These are phyloP conservation scores for Tauraco erythrolophus DNA, from an alignment of 2,113 vertebrate genomes.

Conservation along the genomic window DNA sequence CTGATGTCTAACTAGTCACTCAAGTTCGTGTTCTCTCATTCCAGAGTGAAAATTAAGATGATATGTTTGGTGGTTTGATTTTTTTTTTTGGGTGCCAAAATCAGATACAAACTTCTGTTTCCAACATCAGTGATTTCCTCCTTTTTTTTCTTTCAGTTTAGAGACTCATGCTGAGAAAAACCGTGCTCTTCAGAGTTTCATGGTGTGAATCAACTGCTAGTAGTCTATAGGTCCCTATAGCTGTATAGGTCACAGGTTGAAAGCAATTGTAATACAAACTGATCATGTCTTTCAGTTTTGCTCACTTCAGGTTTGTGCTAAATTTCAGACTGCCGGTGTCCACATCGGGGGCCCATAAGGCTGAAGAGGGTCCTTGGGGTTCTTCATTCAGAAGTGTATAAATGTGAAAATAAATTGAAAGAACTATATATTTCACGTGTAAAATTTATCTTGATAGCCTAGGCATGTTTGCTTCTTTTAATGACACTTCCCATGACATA, in stretches of 20 bases:
- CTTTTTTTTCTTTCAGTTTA: neutral
- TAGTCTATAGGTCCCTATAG: neutral
- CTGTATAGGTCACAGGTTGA: neutral
- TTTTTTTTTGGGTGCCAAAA: neutral
- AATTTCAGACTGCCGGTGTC: neutral
- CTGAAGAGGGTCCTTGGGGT: neutral
- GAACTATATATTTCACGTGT: fast-evolving
- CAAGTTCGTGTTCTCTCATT: neutral
- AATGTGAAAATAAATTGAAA: neutral
- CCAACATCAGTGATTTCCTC: neutral
- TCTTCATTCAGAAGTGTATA: neutral
- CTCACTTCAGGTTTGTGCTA: neutral
- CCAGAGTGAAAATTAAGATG: neutral
- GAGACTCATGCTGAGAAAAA: neutral
- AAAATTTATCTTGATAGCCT: neutral
- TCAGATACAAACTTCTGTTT: neutral
- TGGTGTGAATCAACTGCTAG: neutral
- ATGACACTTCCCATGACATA: neutral
- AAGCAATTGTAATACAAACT: neutral
- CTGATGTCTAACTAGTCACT: neutral
- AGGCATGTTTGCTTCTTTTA: neutral
- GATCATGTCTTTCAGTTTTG: neutral
- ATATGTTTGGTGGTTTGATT: neutral
- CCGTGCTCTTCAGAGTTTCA: neutral
- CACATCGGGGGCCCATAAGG: neutral